Base-by-base conservation (phyloP, 2,888 invertebrate genomes). In the Watsonalla cultraria region DNA sequence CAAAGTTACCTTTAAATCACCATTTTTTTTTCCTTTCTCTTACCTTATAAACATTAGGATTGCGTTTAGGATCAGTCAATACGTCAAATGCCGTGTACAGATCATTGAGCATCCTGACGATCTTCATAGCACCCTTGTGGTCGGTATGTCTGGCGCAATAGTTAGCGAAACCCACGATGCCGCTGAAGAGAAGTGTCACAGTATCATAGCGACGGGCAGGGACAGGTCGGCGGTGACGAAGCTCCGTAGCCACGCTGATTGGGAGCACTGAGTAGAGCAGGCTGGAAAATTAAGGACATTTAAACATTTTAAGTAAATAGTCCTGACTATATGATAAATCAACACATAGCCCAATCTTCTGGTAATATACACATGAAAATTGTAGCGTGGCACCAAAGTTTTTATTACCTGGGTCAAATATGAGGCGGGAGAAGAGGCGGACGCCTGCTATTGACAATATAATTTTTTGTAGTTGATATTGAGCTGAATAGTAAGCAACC, bases 21-120 rank as follows among this genome's bases (percentile, higher is more conserved):
- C 13, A 24, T 35, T 47, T 11, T 42, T 7, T 2, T 46, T 11
- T 0, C 2, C 9, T 0, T 34, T 24, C 37, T 37, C 48, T 45
- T 83, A 97, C 98, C 95, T 98, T 98, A 79, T 98, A 98, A 52
- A 98, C 97, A 80, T 98, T 96, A 45, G 97, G 96, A 86, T 98
- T 98, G 68, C 95, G 94, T 77, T 95, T 96, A 6, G 97, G 96
- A 84, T 98, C 98, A 8, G 98, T 97, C 46, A 98, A 92, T 46
- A 96, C 97, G 86, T 98, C 98, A 74, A 98, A 98, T 5, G 97
- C 95, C 0, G 97, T 98, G 82, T 98, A 98, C 61, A 98, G 92
- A 76, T 96, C 95, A 82, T 98, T 98, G 51, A 98, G 93, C 93
- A 98, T 95, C 82, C 96, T 94, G 7, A 98, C 98, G 62, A 98